Percentiles rank a stretch among this genome's conserved stretches.
phyloP scores from a whole-genome alignment of 2,797 vertebrate genomes.

The Acridotheres tristis region DNA sequence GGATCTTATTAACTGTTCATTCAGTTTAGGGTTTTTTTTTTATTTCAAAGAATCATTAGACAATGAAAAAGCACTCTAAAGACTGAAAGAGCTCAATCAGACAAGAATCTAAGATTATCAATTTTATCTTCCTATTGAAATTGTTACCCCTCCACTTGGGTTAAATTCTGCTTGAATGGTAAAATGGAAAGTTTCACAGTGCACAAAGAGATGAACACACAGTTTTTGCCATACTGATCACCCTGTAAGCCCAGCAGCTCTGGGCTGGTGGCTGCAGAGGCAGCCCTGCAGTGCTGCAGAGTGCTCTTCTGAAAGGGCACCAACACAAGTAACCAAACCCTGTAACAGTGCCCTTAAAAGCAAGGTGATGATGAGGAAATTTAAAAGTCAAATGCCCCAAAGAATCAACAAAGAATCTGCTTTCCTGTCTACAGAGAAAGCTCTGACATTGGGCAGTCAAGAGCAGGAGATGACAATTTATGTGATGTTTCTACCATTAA shows the following conservation, averaged over 20 bases:
- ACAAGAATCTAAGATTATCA: not conserved
- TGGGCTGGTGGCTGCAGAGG: not conserved
- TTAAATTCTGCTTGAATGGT: not conserved
- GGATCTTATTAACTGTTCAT: not conserved
- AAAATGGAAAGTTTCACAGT: not conserved
- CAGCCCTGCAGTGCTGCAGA: not conserved
- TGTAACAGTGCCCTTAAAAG: not conserved
- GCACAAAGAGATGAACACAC: not conserved
- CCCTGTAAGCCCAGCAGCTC: not conserved
- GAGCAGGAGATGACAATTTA: not conserved
- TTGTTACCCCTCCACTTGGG: not conserved
- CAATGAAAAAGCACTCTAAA: not conserved
- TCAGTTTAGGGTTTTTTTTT: not conserved
- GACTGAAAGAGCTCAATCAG: not conserved
- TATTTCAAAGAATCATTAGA: not conserved
- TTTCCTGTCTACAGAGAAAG: not conserved
- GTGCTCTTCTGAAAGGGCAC: not conserved
- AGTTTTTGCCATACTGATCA: not conserved
- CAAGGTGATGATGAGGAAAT: conserved; percentile 11
- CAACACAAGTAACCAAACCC: not conserved
- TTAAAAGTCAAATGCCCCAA: conserved; percentile 12
- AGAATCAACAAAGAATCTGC: not conserved
- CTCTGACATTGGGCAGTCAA: not conserved
- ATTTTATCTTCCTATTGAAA: not conserved
- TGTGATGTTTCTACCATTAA: not conserved